Evolutionary conservation across 2,797 vertebrate species (phyloP).

Genomic region (Luscinia luscinia): DNA sequence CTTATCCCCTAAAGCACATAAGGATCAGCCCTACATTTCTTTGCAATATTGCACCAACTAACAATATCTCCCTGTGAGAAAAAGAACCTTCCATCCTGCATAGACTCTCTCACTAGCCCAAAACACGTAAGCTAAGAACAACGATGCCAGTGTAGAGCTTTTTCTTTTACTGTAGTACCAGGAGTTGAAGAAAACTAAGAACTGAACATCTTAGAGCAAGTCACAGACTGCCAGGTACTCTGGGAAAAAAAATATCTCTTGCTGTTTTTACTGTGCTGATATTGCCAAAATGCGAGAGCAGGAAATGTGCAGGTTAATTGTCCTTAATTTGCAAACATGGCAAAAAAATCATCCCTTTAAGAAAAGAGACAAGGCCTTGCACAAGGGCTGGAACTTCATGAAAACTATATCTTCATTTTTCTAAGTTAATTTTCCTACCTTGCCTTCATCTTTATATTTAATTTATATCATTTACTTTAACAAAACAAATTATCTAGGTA

Average conservation of each 20-base stretch:
- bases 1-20: not conserved
- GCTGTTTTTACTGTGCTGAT: not conserved
- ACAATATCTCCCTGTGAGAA: not conserved
- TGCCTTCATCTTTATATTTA: slow-evolving; percentile 30
- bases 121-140: not conserved
- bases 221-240: not conserved
- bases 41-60: not conserved
- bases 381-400: not conserved
- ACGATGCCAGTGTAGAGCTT: accelerated
- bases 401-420: not conserved
- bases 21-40: not conserved
- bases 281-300: not conserved
- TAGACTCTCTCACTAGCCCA: not conserved
- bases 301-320: not conserved
- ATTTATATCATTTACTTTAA: slow-evolving; percentile 28
- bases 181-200: not conserved
- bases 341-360: not conserved
- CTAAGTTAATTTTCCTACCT: slow-evolving; percentile 11
- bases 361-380: not conserved
- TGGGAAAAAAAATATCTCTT: not conserved
- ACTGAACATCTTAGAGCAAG: not conserved
- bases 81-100: not conserved
- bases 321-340: not conserved
- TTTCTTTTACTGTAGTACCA: not conserved
- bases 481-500: slow-evolving; percentile 7